Percentiles rank a stretch among this genome's conserved stretches.
Conservation (phyloP, 2,113 vertebrate genomes). For the Macroglossus sobrinus region DNA sequence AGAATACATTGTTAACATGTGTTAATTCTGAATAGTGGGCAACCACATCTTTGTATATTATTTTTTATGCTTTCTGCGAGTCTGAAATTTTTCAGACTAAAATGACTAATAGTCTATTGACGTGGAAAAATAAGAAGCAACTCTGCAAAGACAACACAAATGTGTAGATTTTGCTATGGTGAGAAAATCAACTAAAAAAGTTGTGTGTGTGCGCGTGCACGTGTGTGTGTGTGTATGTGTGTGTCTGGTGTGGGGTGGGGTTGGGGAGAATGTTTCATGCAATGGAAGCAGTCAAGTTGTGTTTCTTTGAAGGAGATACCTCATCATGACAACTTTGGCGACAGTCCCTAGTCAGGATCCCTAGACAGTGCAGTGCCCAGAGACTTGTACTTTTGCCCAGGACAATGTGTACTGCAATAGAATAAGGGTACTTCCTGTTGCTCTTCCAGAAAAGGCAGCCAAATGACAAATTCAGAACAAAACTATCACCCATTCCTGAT, state of each 20-base stretch:
- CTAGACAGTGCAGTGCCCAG: not conserved
- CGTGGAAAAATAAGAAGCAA: not conserved
- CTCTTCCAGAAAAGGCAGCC: not conserved
- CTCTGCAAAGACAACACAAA: not conserved
- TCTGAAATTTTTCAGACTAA: constrained; percentile 13
- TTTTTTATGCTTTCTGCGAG: not conserved
- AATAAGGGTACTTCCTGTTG: not conserved
- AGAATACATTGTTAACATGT: not conserved
- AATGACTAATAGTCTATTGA: not conserved
- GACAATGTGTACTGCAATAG: not conserved
- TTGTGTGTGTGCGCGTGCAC: not conserved
- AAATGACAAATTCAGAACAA: constrained; percentile 18
- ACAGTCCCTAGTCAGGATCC: not conserved
- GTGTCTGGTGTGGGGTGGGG: not conserved
- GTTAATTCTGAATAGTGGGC: not conserved
- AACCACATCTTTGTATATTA: not conserved
- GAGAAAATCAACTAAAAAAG: not conserved
- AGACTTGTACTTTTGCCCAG: not conserved
- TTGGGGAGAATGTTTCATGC: not conserved
- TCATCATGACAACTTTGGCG: not conserved
- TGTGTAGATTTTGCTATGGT: not conserved
- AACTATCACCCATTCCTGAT: not conserved
- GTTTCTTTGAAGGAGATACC: not conserved
- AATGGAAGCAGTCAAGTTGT: not conserved
- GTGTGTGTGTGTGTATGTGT: not conserved